phyloP scores from a whole-genome alignment of 2,888 invertebrate species.

The Pseudococcus longispinus region DNA sequence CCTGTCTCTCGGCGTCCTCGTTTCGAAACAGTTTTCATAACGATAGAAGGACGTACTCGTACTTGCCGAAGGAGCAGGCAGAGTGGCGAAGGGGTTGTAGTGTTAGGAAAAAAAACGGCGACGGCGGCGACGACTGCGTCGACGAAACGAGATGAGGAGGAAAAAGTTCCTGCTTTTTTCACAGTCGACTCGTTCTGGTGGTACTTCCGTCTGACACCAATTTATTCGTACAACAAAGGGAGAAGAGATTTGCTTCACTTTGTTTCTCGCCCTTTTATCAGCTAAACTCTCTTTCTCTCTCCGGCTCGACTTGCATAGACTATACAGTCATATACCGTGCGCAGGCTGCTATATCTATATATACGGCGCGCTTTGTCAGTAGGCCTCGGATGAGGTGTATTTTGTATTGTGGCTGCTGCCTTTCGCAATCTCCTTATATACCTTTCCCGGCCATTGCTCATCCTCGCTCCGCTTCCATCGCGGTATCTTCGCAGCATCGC shows the following conservation, averaged over 20 bases:
- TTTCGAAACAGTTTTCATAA: slow-evolving; percentile 19
- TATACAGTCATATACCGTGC: not conserved
- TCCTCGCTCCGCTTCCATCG: no score
- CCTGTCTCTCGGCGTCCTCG: not conserved
- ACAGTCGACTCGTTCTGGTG: slow-evolving; percentile 50
- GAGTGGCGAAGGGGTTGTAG: not conserved
- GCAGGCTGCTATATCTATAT: not conserved
- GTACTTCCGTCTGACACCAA: slow-evolving; percentile 53
- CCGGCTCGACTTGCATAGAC: not conserved
- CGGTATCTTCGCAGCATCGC: not conserved
- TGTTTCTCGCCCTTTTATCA: slow-evolving; percentile 47
- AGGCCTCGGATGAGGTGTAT: not conserved
- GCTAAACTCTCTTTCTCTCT: slow-evolving; percentile 12
- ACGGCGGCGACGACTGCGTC: not conserved
- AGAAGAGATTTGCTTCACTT: slow-evolving; percentile 53
- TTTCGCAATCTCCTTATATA: not conserved
- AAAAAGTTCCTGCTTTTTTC: slow-evolving; percentile 46
- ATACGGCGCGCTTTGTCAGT: not conserved
- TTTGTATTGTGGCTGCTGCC: slow-evolving; percentile 14
- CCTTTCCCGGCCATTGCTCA: not conserved
- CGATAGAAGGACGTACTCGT: not conserved
- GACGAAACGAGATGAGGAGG: not conserved
- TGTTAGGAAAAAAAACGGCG: not conserved
- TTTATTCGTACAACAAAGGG: slow-evolving; percentile 52
- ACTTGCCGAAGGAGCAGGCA: not conserved